A percentile compares a stretch with the other conserved stretches of the same genome.
Evolutionary conservation across 2,888 invertebrate genomes (phyloP).

Genomic region (Sarcophaga rosellei): DNA sequence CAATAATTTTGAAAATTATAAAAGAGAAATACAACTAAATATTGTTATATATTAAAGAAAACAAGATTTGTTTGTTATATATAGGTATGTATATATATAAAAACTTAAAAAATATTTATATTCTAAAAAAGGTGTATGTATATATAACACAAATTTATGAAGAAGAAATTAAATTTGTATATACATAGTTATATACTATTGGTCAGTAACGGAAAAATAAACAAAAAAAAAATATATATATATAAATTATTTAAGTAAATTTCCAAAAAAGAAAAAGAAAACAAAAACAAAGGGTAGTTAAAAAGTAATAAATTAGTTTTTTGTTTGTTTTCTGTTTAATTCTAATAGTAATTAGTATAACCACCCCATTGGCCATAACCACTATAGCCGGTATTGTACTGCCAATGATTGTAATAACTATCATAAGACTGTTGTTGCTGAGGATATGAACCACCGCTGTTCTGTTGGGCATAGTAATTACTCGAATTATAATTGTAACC

Average conservation of each 20-base stretch:
- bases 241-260: slow-evolving; percentile 59
- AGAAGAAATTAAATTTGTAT: slow-evolving; percentile 35
- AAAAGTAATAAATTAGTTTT: slow-evolving; percentile 24
- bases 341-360: slow-evolving; percentile 81
- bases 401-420: slow-evolving; percentile 85
- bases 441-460: slow-evolving; percentile 74
- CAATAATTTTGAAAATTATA: background rate
- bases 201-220: slow-evolving; percentile 47
- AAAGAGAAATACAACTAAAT: slow-evolving; percentile 6
- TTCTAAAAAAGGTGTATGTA: slow-evolving; percentile 7
- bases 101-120: slow-evolving; percentile 22
- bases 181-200: slow-evolving; percentile 43
- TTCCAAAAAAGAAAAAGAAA: slow-evolving; percentile 10
- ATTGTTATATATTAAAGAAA: slow-evolving; percentile 11
- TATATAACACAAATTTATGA: slow-evolving; percentile 32
- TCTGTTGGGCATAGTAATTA: slow-evolving; percentile 77
- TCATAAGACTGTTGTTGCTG: slow-evolving; percentile 81
- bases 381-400: slow-evolving; percentile 82
- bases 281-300: slow-evolving; percentile 5
- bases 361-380: slow-evolving; percentile 84
- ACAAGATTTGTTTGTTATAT: slow-evolving; percentile 1
- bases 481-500: slow-evolving; percentile 77
- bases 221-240: slow-evolving; percentile 24
- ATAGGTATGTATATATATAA: background rate
- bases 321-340: slow-evolving; percentile 3